Percentiles rank a stretch among this genome's conserved stretches.
phyloP scores from a whole-genome alignment of 2,113 vertebrate species.

The Eidolon helvum region DNA sequence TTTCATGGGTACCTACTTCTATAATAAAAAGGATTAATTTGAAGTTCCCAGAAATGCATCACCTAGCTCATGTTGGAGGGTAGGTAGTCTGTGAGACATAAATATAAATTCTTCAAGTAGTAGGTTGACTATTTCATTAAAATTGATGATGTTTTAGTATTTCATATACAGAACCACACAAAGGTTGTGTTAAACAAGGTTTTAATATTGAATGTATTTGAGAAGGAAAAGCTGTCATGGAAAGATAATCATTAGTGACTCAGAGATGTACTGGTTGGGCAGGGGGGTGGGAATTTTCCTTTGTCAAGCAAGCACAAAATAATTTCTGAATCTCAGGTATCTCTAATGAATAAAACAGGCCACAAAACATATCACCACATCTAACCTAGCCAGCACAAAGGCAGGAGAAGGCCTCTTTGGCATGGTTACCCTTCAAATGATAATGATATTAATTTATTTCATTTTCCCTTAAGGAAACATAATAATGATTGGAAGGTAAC shows the following conservation, averaged over 20 bases:
- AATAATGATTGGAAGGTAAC: background rate
- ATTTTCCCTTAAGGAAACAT: background rate
- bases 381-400: background rate
- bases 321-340: background rate
- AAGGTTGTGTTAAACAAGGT: conserved; percentile 39
- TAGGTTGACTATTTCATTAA: conserved; percentile 74
- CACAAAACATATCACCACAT: background rate
- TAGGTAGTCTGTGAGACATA: conserved; percentile 61
- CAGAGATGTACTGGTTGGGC: background rate
- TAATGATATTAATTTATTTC: background rate
- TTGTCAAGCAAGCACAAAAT: conserved; percentile 18
- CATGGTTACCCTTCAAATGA: background rate
- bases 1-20: conserved; percentile 75
- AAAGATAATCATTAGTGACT: conserved; percentile 46
- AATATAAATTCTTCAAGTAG: conserved; percentile 72
- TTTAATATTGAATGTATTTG: conserved; percentile 62
- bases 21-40: conserved; percentile 78
- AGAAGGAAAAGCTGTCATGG: conserved; percentile 56
- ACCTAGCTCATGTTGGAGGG: conserved; percentile 56
- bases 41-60: conserved; percentile 75
- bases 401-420: background rate
- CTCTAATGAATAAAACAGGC: background rate
- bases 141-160: conserved; percentile 70
- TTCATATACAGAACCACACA: conserved; percentile 56
- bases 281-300: background rate